Evolutionary conservation across 1,140 invertebrate genomes (phyloP).

Genomic region (Wiebesia pumilae): DNA sequence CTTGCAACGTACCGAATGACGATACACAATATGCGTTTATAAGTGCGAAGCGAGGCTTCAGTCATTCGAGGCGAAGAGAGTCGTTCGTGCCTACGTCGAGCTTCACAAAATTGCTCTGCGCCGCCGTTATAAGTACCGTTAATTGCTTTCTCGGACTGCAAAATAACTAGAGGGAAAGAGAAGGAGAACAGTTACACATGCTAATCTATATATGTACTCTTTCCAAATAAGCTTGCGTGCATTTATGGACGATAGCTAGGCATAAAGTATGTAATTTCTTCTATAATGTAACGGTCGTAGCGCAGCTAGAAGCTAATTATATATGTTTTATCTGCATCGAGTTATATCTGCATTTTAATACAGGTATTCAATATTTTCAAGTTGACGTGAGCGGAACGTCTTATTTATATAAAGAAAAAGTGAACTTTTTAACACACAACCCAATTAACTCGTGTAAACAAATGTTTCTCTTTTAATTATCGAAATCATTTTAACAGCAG

Average conservation of each 20-base stretch:
- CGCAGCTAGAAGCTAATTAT: neutral
- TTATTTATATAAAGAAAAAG: too few relatives aligned
- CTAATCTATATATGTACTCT: neutral
- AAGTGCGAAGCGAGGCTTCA: neutral
- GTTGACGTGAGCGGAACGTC: neutral
- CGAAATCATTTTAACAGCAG: too few relatives aligned
- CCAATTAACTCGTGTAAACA: too few relatives aligned
- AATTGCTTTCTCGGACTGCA: constrained; percentile 52
- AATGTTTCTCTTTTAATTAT: too few relatives aligned
- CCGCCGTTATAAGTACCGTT: constrained; percentile 63
- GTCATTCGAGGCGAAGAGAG: neutral
- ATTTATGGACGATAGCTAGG: neutral
- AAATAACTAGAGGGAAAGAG: neutral
- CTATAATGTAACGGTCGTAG: neutral
- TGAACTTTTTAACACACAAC: too few relatives aligned
- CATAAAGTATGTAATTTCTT: neutral
- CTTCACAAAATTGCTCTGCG: constrained; percentile 55
- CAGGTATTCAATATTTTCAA: neutral
- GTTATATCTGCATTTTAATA: neutral
- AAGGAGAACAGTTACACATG: neutral
- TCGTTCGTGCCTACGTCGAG: neutral
- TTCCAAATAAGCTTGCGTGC: neutral
- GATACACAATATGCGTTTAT: neutral
- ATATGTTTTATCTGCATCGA: neutral
- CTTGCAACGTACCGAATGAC: neutral